Percentiles rank a stretch among this genome's conserved stretches.
Conservation (phyloP, 2,797 vertebrate species). For the Micromesistius poutassou region DNA sequence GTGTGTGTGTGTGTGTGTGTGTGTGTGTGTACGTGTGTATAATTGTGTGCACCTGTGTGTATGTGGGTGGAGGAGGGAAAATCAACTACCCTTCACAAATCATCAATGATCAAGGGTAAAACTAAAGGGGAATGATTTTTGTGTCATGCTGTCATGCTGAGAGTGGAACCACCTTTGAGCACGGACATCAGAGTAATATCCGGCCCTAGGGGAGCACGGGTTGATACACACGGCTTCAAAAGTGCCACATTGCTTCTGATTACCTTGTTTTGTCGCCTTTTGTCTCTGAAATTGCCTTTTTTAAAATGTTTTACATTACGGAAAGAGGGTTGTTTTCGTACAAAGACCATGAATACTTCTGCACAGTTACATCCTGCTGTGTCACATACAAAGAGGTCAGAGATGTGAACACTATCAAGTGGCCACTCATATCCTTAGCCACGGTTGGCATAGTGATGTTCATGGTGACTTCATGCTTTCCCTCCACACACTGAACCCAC, state of each 20-base stretch:
- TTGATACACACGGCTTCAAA: neutral
- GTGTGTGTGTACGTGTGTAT: neutral
- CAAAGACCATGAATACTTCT: neutral
- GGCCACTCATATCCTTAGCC: too few species aligned
- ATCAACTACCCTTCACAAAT: constrained; percentile 2
- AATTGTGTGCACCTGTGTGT: neutral
- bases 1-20: neutral
- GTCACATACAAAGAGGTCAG: neutral
- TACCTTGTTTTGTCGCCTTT: neutral
- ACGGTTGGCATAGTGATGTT: too few species aligned
- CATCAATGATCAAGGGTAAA: constrained; percentile 5
- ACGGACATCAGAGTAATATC: neutral
- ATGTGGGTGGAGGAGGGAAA: neutral
- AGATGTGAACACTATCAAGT: too few species aligned
- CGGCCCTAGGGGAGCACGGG: neutral
- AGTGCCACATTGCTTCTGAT: neutral
- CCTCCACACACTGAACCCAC: neutral
- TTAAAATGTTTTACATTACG: too few species aligned
- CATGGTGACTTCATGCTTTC: too few species aligned
- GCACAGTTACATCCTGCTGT: neutral
- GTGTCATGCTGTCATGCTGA: neutral
- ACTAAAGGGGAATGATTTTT: neutral
- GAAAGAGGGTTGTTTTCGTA: neutral
- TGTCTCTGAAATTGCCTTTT: too few species aligned
- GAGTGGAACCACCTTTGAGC: neutral